Evolutionary conservation across 2,797 vertebrate genomes (phyloP).

Genomic region (Pangasius krempfi): DNA sequence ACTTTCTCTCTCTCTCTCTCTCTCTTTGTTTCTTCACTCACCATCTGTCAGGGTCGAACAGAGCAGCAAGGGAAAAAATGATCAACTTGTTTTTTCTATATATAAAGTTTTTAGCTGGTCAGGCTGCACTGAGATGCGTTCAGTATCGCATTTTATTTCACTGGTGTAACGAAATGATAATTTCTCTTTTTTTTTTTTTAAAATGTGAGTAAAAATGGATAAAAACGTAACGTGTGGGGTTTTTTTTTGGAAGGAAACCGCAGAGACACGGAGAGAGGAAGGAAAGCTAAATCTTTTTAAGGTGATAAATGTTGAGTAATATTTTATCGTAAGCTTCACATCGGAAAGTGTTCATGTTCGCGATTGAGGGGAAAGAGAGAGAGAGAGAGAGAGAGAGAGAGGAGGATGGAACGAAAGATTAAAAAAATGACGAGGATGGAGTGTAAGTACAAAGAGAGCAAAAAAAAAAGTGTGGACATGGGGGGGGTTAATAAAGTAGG

Average conservation of each 20-base stretch:
- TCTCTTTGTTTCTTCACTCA: neutral
- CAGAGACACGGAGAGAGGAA: too few species aligned
- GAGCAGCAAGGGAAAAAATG: neutral
- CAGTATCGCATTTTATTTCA: neutral
- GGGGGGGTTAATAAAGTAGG: neutral
- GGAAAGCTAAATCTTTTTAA: neutral
- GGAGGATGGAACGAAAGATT: neutral
- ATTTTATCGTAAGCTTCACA: neutral
- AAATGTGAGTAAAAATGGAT: neutral
- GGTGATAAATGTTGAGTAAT: neutral
- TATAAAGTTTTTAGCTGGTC: neutral
- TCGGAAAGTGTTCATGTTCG: neutral
- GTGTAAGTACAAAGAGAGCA: too few species aligned
- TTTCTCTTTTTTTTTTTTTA: neutral
- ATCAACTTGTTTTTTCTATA: neutral
- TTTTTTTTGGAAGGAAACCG: neutral
- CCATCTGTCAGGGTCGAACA: neutral
- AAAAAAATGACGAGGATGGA: neutral
- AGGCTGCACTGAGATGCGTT: neutral
- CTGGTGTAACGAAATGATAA: accelerated
- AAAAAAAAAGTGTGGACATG: too few species aligned
- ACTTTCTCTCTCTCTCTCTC: neutral
- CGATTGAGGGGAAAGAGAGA: neutral
- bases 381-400: too few species aligned
- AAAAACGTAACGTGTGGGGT: neutral